Conservation (phyloP, 2,113 vertebrate species). For the Greenwoodochromis staneri region DNA sequence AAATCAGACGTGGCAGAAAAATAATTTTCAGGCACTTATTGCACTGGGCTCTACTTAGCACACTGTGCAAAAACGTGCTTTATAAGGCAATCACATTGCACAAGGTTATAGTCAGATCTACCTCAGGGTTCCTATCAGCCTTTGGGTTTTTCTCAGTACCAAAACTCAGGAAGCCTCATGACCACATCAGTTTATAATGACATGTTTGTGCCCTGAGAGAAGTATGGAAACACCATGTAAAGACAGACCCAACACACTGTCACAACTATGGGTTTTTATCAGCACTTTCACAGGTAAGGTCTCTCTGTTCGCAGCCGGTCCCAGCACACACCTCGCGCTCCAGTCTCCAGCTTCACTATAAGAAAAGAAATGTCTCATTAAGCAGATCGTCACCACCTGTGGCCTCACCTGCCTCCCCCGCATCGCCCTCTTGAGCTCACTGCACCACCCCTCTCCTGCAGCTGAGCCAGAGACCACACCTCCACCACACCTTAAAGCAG, state of each 20-base stretch:
- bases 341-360: not conserved
- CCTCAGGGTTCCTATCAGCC: not conserved
- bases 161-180: not conserved
- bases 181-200: not conserved
- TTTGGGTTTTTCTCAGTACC: not conserved
- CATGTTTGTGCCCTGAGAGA: not conserved
- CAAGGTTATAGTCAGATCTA: not conserved
- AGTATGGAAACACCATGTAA: not conserved
- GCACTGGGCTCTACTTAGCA: not conserved
- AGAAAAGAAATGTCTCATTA: not conserved
- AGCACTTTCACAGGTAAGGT: not conserved
- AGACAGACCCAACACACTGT: not conserved
- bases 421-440: not conserved
- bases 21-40: not conserved
- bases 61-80: not conserved
- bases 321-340: not conserved
- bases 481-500: not conserved
- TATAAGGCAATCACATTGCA: not conserved
- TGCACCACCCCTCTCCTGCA: not conserved
- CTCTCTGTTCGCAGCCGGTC: not conserved
- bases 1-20: not conserved
- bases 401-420: not conserved
- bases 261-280: not conserved
- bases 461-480: not conserved
- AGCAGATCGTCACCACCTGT: not conserved